Evolutionary conservation across 2,888 invertebrate species (phyloP), one percentile per base, ranked within the genome.

Genomic region (Gibbula magus): DNA sequence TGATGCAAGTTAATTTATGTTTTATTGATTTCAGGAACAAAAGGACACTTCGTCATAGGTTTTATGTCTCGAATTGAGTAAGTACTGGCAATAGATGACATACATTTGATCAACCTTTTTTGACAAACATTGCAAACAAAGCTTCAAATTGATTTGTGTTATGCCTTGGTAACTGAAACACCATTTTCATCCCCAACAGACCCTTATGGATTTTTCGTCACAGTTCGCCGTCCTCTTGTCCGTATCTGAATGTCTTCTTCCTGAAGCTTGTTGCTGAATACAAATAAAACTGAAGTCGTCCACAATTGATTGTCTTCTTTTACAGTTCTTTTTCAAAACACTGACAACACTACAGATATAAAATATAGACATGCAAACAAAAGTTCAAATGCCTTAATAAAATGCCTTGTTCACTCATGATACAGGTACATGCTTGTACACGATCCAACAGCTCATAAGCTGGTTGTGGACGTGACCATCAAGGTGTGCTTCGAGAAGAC

Each of bases 21-120:
- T 18, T 22, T 29, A 8, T 76, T 39, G 16, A 2, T 81, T 81
- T 35, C 77, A 81, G 81, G 77, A 25, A 54, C 66, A 45, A 61
- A 70, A 52, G 73, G 76, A 51, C 35, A 75, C 29, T 75, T 70
- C 45, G 67, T 73, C 70, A 45, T 81, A 22, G 56, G 54, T 7
- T 25, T 76, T 73, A 79, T 81, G 18, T 54, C 79, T 7, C 53
- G 73, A 32, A 56, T 81, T 52, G 45, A 67, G 81, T 81, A 77
- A 73, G 81, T 81, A 53, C 25, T 25, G 20, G 53, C 10, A 10
- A 13, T 16, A 25, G 20, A 13, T 61, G 0, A 0, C 2, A 16
- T 61, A 5, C 3, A 16, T 25, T 61, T 13, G 32, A 16, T 61
- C 13, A 20, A 56, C 22, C 25, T 5, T 0, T 25, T 56, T 18